A percentile compares a stretch with the other conserved stretches of the same genome.
Conservation (phyloP, 2,113 vertebrate genomes). For the Mormoops blainvillei region DNA sequence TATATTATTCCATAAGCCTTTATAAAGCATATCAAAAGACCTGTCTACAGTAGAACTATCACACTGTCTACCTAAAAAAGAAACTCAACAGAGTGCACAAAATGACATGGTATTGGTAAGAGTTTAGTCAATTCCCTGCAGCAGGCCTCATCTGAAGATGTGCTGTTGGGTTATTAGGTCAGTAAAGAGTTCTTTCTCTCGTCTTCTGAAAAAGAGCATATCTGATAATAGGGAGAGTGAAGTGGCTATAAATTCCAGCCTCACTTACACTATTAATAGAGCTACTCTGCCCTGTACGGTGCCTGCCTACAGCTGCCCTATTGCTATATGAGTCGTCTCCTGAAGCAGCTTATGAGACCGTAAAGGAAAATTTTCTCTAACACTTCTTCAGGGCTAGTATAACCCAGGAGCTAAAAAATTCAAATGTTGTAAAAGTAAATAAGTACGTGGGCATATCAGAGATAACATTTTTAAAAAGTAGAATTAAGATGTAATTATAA, state of each 20-base stretch:
- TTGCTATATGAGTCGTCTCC: not conserved
- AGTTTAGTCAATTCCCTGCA: not conserved
- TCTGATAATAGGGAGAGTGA: not conserved
- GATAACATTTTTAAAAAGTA: not conserved
- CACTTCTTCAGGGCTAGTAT: not conserved
- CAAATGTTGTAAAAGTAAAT: conserved; percentile 15
- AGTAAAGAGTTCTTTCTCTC: not conserved
- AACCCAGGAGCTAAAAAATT: not conserved
- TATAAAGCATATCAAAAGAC: conserved; percentile 2
- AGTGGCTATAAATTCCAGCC: not conserved
- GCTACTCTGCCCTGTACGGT: not conserved
- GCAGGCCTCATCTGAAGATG: not conserved
- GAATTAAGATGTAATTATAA: not conserved
- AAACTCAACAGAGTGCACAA: not conserved
- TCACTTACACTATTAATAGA: not conserved
- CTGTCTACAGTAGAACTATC: not conserved
- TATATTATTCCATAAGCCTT: not conserved
- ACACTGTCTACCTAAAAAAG: not conserved
- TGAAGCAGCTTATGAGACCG: not conserved
- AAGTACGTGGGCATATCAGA: not conserved
- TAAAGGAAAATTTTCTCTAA: not conserved
- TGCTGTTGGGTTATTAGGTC: not conserved
- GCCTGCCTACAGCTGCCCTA: not conserved
- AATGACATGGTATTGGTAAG: not conserved
- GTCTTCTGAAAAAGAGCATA: not conserved